Evolutionary conservation across 2,113 vertebrate genomes (phyloP).

Genomic region (Lates calcarifer): DNA sequence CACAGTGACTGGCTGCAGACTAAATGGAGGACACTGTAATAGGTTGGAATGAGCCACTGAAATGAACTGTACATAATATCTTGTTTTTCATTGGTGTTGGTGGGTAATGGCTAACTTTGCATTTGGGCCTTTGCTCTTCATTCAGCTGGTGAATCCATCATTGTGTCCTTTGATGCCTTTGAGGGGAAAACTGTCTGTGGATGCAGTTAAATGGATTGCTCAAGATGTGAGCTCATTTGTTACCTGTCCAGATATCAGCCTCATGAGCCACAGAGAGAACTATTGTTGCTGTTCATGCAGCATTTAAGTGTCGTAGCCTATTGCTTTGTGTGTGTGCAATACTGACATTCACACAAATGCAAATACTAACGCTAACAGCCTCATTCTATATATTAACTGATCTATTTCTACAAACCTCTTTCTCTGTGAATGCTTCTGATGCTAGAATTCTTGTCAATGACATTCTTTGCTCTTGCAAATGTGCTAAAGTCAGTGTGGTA

Average conservation of each 20-base stretch:
- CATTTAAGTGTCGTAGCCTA: neutral
- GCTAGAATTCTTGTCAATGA: no score
- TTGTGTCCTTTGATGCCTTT: slow-evolving; percentile 19
- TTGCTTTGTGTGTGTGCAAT: neutral
- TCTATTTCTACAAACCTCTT: neutral
- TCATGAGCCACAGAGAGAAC: neutral
- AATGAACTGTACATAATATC: slow-evolving; percentile 2
- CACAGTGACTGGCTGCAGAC: neutral
- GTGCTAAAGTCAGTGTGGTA: neutral
- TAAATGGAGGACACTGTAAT: slow-evolving; percentile 20
- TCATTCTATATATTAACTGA: neutral
- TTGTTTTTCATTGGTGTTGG: slow-evolving; percentile 8
- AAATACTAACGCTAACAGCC: no score
- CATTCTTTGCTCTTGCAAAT: neutral
- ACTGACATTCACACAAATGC: no score
- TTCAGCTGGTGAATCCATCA: slow-evolving; percentile 33
- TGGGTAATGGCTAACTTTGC: slow-evolving; percentile 10
- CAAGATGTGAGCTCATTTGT: slow-evolving; percentile 3
- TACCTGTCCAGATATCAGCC: slow-evolving; percentile 11
- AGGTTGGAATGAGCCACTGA: slow-evolving; percentile 22
- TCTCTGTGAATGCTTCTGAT: neutral
- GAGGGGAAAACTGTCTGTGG: slow-evolving; percentile 17
- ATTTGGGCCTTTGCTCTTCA: slow-evolving; percentile 5
- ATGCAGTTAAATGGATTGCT: slow-evolving; percentile 1
- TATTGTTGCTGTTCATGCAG: neutral